These are phyloP conservation scores for Anas flavirostris DNA, from an alignment of 2,797 vertebrate species.

Conservation along the genomic window DNA sequence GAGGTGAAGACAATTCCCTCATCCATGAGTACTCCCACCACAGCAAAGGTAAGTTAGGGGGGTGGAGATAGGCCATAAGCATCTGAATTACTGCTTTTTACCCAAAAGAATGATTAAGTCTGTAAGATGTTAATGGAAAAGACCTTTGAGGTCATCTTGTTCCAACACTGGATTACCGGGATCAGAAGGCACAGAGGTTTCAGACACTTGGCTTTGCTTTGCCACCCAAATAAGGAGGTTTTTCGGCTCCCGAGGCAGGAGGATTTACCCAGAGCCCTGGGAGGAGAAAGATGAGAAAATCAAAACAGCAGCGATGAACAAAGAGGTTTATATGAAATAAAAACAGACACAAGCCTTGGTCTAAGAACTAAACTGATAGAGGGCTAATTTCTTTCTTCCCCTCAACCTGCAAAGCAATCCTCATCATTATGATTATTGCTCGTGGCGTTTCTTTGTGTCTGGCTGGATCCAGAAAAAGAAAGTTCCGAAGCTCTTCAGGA, in stretches of 20 bases:
- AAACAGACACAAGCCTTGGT: not conserved
- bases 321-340: not conserved
- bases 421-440: not conserved
- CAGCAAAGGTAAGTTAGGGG: not conserved
- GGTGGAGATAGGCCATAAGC: not conserved
- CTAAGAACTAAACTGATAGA: not conserved
- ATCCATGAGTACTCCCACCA: not conserved
- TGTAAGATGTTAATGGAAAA: not conserved
- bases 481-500: not conserved
- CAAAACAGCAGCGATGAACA: not conserved
- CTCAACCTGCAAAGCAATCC: not conserved
- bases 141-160: not conserved
- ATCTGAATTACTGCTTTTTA: not conserved
- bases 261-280: conserved; percentile 11
- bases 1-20: not conserved
- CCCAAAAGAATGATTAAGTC: not conserved
- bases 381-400: not conserved
- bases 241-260: not conserved
- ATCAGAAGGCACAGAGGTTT: not conserved
- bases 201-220: not conserved
- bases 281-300: not conserved
- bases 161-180: not conserved
- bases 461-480: not conserved
- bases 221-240: conserved; percentile 15
- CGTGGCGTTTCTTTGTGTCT: not conserved